Base-by-base conservation (phyloP, 2,888 invertebrate genomes). In the Hydrotaea diabolus region DNA sequence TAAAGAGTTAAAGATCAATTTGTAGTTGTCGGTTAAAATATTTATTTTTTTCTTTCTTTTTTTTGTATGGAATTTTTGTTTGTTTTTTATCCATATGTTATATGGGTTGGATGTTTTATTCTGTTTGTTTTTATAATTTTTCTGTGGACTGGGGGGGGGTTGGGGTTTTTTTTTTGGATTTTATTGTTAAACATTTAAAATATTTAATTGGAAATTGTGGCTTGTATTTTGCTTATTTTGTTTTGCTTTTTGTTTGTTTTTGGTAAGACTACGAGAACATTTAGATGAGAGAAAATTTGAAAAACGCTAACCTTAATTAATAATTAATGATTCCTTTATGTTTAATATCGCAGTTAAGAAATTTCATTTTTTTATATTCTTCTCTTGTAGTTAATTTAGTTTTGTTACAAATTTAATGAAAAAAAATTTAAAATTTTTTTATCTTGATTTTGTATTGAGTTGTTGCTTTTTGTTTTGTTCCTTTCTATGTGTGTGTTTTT, bases 1-100 rank as follows among this genome's bases (percentile, higher is more conserved):
- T 82, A 82, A 80, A 82, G 64, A 82, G 77, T 82, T 77, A 82
- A 82, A 85, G 82, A 85, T 85, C 79, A 82, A 69, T 69, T 69
- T 46, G 59, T 59, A 59, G 59, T 59, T 59, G 69, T 46, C 46
- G 69, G 21, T 69, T 46, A 66, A 66, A 66, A 39, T 66, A 66
- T 73, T 74, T 43, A 43, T 69, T 59, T 77, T 39, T 13, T n/a
- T n/a, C n/a, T n/a, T n/a, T n/a, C n/a, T n/a, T n/a, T n/a, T n/a
- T n/a, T n/a, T n/a, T n/a, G n/a, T 55, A n/a, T 53, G 17, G 53
- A 17, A 31, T 72, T 64, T 77, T 21, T 39, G 17, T 72, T 55
- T 75, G 26, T 69, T 71, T 72, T 72, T 62, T 26, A 31, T 57
- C 71, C 53, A 23, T 21, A 62, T 75, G 66, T 39, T 39, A 9